Evolutionary conservation across 2,113 vertebrate species (phyloP), one percentile per base, ranked within the genome.

Genomic region (Condylura cristata): DNA sequence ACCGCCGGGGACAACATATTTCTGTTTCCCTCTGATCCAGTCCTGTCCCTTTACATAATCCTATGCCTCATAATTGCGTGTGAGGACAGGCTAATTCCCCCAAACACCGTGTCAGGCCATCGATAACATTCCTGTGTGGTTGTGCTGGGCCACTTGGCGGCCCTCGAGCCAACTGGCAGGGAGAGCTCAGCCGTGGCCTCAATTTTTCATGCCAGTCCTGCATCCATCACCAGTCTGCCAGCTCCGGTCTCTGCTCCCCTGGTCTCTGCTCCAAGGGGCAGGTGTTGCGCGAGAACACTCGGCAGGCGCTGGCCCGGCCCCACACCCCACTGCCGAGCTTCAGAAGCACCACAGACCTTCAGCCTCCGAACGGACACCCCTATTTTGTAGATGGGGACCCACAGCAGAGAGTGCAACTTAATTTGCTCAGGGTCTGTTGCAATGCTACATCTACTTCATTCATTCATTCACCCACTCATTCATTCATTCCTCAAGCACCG

Each of bases 141-240:
- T 3, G 10, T 3, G 5, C 79, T 3, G 18, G 0, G 2, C 56
- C 86, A 39, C n/a, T 32, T 5, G 0, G 71, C 4, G 10, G 88
- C 61, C 86, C n/a, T 37, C 0, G 1, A 60, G 39, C 78, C 0
- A 6, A 74, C 86, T 81, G 78, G 93, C n/a, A 16, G 66, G 39
- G 12, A 60, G 68, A 74, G 72, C 86, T 70, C 78, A 71, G 89
- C 86, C 41, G 0, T 39, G 83, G 91, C 75, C 95, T 97, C 79
- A 0, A 94, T 96, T 93, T 93, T 66, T 96, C 91, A 91, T 34
- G 79, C 46, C 74, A 61, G 71, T 13, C 83, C 58, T 1, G 5
- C 94, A 95, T 95, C 86, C 60, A 76, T 96, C 95, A 90, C 51
- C 2, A 11, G 51, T 72, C 96, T 94, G 91, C 88, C 94, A 91